Evolutionary conservation across 2,113 vertebrate genomes (phyloP).

Genomic region (human): GRCh38 chr17:14566001-14566500

Average conservation of each 20-base stretch:
- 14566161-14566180: neutral
- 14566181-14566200: rapidly evolving
- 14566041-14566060: neutral
- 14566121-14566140: neutral
- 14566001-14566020: neutral
- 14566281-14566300: neutral
- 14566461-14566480: neutral
- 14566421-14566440: neutral
- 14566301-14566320: neutral
- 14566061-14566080: neutral
- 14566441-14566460: neutral
- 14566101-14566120: neutral
- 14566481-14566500: neutral
- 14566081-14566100: neutral
- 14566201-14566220: too few species aligned
- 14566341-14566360: neutral
- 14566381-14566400: neutral
- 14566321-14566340: neutral
- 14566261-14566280: neutral
- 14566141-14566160: neutral
- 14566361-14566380: neutral
- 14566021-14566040: neutral
- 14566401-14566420: neutral
- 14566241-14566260: neutral
- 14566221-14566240: neutral